Percentiles rank a stretch among this genome's conserved stretches.
These are phyloP conservation scores for Prietella phreatophila DNA, from an alignment of 2,113 vertebrate genomes.

Conservation along the genomic window DNA sequence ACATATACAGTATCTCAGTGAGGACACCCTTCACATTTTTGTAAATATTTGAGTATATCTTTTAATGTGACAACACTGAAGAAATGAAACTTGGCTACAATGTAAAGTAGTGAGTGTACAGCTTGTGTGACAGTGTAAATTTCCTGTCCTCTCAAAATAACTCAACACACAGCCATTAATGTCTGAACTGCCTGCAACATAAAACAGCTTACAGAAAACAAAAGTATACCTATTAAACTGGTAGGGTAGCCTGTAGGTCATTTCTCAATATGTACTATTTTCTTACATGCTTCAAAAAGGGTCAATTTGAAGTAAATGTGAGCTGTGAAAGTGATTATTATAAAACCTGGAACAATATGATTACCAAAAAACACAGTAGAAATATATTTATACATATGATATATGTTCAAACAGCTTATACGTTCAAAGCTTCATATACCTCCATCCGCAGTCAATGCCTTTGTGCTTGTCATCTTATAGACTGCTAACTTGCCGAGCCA, in stretches of 20 bases:
- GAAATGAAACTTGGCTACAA: no score
- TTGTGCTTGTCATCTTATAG: neutral
- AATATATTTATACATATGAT: neutral
- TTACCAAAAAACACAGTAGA: neutral
- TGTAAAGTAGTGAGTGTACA: no score
- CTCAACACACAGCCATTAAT: no score
- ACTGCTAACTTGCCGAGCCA: neutral
- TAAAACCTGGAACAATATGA: neutral
- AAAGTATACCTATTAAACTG: neutral
- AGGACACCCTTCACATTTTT: no score
- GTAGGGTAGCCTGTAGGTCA: neutral
- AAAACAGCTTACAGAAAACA: conserved; percentile 8
- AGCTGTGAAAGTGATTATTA: neutral
- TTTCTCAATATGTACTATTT: neutral
- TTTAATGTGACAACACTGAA: no score
- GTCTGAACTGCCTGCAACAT: no score
- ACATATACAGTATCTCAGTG: no score
- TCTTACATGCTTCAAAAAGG: neutral
- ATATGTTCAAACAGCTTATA: neutral
- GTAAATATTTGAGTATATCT: no score
- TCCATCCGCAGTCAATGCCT: neutral
- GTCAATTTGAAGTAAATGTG: neutral
- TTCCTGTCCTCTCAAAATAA: no score
- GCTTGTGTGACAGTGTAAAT: no score
- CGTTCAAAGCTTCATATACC: neutral